phyloP scores from a whole-genome alignment of 1,140 invertebrate species.

The Tetraneura akinire region DNA sequence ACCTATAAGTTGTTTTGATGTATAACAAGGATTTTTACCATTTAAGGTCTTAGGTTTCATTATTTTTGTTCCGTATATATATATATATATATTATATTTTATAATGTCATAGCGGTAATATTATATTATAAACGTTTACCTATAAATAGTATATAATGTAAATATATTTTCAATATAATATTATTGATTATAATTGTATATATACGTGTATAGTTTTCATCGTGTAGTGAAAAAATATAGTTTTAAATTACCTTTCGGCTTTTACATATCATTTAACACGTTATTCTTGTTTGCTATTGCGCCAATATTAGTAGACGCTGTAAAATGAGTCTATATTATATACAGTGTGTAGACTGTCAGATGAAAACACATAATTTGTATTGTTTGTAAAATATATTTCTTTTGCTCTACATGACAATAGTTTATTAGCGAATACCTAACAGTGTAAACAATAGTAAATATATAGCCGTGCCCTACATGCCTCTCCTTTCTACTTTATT shows the following conservation, averaged over 20 bases:
- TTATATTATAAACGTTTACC: neutral
- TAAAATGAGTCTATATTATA: too few relatives aligned
- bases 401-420: constrained; percentile 40
- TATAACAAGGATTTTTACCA: constrained; percentile 40
- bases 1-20: constrained; percentile 21
- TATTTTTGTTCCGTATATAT: neutral
- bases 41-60: constrained; percentile 25
- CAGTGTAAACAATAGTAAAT: constrained; percentile 35
- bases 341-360: neutral
- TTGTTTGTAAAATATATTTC: constrained; percentile 47
- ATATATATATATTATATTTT: constrained; percentile 20
- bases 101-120: neutral
- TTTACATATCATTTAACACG: constrained; percentile 5
- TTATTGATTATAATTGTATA: constrained; percentile 11
- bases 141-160: too few relatives aligned
- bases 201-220: neutral
- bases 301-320: neutral
- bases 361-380: constrained; percentile 18
- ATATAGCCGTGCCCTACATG: constrained; percentile 35
- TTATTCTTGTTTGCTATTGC: neutral
- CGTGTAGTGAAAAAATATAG: neutral
- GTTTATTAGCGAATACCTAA: constrained; percentile 33
- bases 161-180: constrained; percentile 9
- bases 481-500: constrained; percentile 11
- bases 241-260: constrained; percentile 14